Evolutionary conservation across 2,797 vertebrate species (phyloP).

Genomic region (Poecilia wingei): DNA sequence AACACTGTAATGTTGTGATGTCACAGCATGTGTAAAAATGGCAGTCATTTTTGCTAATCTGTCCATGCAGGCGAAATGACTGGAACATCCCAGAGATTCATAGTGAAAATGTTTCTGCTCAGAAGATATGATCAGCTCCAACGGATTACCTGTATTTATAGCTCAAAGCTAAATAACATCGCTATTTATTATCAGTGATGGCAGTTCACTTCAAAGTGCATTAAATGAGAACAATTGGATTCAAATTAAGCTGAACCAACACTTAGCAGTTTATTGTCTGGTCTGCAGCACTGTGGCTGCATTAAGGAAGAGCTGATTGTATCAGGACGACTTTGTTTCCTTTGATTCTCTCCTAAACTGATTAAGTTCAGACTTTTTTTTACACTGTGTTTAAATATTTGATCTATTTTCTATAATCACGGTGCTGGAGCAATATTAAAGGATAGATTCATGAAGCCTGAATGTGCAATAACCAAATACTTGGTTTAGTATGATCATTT

Average conservation of each 20-base stretch:
- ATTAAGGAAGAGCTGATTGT: background rate
- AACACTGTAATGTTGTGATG: background rate
- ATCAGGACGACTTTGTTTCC: constrained; percentile 2
- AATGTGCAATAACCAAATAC: background rate
- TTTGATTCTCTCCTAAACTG: background rate
- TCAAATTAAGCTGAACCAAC: background rate
- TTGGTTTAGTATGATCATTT: background rate
- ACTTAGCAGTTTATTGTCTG: background rate
- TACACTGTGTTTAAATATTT: background rate
- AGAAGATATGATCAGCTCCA: constrained; percentile 45
- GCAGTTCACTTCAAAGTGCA: background rate
- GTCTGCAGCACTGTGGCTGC: background rate
- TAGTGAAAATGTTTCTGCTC: constrained; percentile 55
- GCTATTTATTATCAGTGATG: background rate
- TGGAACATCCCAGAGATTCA: background rate
- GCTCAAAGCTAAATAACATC: background rate
- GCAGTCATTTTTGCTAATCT: background rate
- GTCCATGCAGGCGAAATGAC: background rate
- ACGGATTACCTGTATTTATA: background rate
- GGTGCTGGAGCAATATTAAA: background rate
- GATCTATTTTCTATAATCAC: background rate
- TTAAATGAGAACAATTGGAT: constrained; percentile 2
- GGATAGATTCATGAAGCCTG: background rate
- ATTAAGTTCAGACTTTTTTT: background rate
- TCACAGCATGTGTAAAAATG: background rate